Evolutionary conservation across 2,888 invertebrate genomes (phyloP).

Genomic region (Chrysolina haemoptera): DNA sequence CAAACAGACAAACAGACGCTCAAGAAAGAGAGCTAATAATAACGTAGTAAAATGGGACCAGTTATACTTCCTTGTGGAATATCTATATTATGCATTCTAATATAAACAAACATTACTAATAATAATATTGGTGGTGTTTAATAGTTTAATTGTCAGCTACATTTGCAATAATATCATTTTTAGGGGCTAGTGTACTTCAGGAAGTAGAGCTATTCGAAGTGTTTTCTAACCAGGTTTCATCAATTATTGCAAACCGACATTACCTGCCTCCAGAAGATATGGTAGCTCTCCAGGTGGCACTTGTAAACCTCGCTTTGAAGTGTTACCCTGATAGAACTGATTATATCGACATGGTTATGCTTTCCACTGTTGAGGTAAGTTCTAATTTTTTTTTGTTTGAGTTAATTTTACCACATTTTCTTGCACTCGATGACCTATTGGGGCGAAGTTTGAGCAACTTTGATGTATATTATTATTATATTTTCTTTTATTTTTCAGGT

Average conservation of each 20-base stretch:
- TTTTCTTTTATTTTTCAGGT: constrained; percentile 65
- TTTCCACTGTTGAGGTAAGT: constrained; percentile 82
- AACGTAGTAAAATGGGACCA: too few relatives aligned
- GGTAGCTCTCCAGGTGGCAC: constrained; percentile 93
- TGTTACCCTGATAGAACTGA: constrained; percentile 96
- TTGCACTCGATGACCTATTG: background rate
- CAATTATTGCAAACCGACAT: constrained; percentile 92
- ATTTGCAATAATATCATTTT: constrained; percentile 29
- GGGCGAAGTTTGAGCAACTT: background rate
- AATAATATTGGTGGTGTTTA: too few relatives aligned
- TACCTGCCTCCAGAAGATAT: constrained; percentile 98
- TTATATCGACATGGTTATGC: constrained; percentile 95
- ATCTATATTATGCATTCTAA: too few relatives aligned
- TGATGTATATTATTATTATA: background rate
- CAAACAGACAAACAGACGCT: too few relatives aligned
- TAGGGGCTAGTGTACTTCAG: constrained; percentile 64
- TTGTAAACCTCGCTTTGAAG: constrained; percentile 95
- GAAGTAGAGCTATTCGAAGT: constrained; percentile 98
- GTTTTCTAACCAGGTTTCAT: constrained; percentile 97
- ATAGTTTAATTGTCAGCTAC: too few relatives aligned
- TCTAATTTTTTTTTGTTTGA: background rate
- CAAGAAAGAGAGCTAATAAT: too few relatives aligned
- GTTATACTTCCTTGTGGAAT: too few relatives aligned
- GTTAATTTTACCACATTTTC: background rate
- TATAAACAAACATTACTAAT: too few relatives aligned